Evolutionary conservation across 2,113 vertebrate species (phyloP).

Genomic region (Myxocyprinus asiaticus): DNA sequence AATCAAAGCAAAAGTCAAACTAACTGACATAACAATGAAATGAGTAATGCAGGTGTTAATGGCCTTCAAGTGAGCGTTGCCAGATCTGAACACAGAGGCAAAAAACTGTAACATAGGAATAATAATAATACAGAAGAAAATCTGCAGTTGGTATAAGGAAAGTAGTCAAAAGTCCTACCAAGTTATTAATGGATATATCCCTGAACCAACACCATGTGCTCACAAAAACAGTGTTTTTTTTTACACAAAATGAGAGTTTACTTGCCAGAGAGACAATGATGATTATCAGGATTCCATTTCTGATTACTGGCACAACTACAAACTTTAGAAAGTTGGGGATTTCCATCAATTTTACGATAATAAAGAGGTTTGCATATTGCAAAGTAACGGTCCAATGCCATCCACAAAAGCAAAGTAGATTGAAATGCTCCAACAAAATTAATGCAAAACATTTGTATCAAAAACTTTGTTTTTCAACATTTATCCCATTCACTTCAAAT

Average conservation of each 20-base stretch:
- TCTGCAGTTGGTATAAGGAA: slow-evolving; percentile 42
- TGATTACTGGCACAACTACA: slow-evolving; percentile 18
- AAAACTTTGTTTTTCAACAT: too few species aligned
- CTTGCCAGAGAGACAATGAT: slow-evolving; percentile 32
- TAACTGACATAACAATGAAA: slow-evolving; percentile 25
- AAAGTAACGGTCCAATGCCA: slow-evolving; percentile 62
- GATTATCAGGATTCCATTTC: slow-evolving; percentile 23
- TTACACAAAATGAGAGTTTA: slow-evolving; percentile 58
- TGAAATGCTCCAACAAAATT: slow-evolving; percentile 53
- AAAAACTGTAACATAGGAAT: slow-evolving; percentile 43
- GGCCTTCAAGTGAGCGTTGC: slow-evolving; percentile 27
- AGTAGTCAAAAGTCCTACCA: slow-evolving; percentile 48
- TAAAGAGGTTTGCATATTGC: slow-evolving; percentile 54
- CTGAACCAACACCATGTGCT: slow-evolving; percentile 68
- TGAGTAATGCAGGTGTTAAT: slow-evolving; percentile 47
- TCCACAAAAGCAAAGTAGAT: slow-evolving; percentile 62
- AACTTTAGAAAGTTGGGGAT: slow-evolving; percentile 22
- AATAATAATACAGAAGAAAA: slow-evolving; percentile 22
- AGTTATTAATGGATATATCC: slow-evolving; percentile 59
- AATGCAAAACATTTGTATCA: slow-evolving; percentile 53
- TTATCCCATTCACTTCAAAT: too few species aligned
- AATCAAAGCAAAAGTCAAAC: slow-evolving; percentile 36
- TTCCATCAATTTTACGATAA: slow-evolving; percentile 46
- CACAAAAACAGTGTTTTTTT: slow-evolving; percentile 63
- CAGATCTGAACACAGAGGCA: slow-evolving; percentile 34